Conservation (phyloP, 2,888 invertebrate genomes). For the Pachydiplax longipennis region DNA sequence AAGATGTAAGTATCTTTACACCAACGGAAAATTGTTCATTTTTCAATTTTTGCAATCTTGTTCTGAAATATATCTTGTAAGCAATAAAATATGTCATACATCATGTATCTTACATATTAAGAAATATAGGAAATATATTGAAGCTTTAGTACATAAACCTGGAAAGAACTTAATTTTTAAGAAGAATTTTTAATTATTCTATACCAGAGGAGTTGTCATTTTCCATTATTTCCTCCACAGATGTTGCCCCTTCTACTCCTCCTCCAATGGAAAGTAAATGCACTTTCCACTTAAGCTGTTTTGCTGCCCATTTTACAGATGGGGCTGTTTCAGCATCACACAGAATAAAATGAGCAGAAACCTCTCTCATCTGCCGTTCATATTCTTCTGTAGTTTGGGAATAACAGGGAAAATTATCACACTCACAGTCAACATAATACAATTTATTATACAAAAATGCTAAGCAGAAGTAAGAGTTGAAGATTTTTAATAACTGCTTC, state of each 20-base stretch:
- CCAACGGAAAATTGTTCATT: no score
- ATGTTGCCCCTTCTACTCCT: not conserved
- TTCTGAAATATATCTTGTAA: no score
- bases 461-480: no score
- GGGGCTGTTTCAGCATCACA: not conserved
- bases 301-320: not conserved
- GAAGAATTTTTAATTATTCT: no score
- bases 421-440: no score
- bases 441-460: no score
- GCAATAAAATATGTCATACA: no score
- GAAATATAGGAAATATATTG: not conserved
- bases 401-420: no score
- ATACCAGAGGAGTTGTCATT: not conserved
- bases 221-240: not conserved
- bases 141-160: not conserved
- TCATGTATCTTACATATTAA: no score
- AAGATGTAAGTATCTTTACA: no score
- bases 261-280: conserved; percentile 10
- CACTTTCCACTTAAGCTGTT: not conserved
- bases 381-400: not conserved
- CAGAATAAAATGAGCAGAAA: not conserved
- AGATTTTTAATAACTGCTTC: no score
- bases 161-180: not conserved
- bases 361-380: conserved; percentile 11
- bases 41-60: no score